These are phyloP conservation scores for Egretta garzetta DNA, from an alignment of 2,113 vertebrate genomes.

Conservation along the genomic window DNA sequence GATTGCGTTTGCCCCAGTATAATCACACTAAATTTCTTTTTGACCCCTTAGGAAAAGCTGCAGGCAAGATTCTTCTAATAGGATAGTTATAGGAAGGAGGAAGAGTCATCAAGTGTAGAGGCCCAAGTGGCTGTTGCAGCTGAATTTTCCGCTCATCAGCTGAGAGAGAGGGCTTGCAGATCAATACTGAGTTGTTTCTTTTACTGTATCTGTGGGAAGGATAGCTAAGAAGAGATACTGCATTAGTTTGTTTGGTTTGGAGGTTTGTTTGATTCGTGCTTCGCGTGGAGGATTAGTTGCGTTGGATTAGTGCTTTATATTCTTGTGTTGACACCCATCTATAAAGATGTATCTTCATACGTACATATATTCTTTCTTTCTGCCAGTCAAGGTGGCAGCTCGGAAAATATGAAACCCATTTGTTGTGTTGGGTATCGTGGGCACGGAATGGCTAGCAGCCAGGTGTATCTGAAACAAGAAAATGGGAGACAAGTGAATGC, in stretches of 20 bases:
- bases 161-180: not conserved
- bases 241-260: not conserved
- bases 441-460: not conserved
- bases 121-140: not conserved
- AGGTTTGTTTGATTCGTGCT: not conserved
- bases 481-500: not conserved
- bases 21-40: not conserved
- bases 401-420: accelerated
- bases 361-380: not conserved
- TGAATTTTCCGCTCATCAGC: not conserved
- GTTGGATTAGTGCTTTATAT: not conserved
- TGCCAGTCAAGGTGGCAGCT: not conserved
- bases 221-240: not conserved
- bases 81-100: not conserved
- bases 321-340: not conserved
- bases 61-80: not conserved
- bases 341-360: not conserved
- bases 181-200: not conserved
- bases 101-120: not conserved
- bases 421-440: not conserved
- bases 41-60: not conserved
- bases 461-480: not conserved
- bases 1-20: not conserved
- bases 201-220: not conserved
- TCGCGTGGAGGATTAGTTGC: not conserved